phyloP scores from a whole-genome alignment of 1,140 invertebrate genomes.

The Mizuhopecten yessoensis region DNA sequence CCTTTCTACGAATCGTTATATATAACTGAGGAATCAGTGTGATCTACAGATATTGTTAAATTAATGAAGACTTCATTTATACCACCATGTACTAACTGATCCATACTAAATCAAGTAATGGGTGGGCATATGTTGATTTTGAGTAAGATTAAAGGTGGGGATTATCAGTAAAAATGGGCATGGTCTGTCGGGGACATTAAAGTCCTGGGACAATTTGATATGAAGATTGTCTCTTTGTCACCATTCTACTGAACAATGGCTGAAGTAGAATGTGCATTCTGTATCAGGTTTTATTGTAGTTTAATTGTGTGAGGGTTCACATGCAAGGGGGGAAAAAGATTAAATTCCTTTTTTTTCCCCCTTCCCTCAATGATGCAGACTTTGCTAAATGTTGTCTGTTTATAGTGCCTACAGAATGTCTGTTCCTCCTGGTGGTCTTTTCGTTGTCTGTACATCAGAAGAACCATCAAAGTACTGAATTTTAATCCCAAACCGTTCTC shows the following conservation, averaged over 20 bases:
- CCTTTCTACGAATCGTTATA: too few relatives aligned
- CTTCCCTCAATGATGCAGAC: neutral
- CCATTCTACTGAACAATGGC: neutral
- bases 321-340: neutral
- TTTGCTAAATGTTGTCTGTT: neutral
- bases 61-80: too few relatives aligned
- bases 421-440: neutral
- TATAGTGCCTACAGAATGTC: neutral
- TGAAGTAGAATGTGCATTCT: neutral
- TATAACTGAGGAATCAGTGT: too few relatives aligned
- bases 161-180: neutral
- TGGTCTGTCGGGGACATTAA: neutral
- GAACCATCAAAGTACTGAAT: too few relatives aligned
- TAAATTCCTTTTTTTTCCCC: neutral
- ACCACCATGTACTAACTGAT: too few relatives aligned
- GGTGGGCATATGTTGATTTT: neutral
- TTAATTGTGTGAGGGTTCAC: slow-evolving; percentile 19
- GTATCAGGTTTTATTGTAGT: slow-evolving; percentile 18
- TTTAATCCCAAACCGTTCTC: neutral
- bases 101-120: too few relatives aligned
- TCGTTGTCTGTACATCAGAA: neutral
- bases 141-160: neutral
- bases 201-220: neutral
- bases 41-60: too few relatives aligned
- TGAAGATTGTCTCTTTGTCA: neutral